Conservation (phyloP, 2,888 invertebrate genomes). For the Hemistola chrysoprasaria region DNA sequence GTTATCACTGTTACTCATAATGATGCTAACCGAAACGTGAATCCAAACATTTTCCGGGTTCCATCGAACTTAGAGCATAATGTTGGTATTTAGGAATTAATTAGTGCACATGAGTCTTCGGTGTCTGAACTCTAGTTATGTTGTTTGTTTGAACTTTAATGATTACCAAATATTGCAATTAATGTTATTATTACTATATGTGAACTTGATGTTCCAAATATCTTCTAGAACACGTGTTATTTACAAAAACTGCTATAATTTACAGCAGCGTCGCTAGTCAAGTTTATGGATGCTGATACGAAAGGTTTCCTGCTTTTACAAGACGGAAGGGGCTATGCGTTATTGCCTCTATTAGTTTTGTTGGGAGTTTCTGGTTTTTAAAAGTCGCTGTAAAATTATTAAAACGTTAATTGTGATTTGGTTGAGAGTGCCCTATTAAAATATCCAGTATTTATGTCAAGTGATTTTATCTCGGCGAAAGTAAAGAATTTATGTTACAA, state of each 20-base stretch:
- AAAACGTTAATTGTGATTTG: too few relatives aligned
- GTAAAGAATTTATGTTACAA: neutral
- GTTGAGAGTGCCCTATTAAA: too few relatives aligned
- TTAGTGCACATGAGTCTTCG: conserved; percentile 50
- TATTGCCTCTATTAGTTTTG: conserved; percentile 14
- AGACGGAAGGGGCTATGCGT: conserved; percentile 17
- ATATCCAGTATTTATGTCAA: too few relatives aligned
- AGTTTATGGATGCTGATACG: conserved; percentile 41
- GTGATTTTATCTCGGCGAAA: too few relatives aligned
- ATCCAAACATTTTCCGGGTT: conserved; percentile 34
- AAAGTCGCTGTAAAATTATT: conserved; percentile 1
- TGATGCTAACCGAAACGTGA: conserved; percentile 35
- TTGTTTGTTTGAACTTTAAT: conserved; percentile 40
- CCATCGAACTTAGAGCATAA: conserved; percentile 36
- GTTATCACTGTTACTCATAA: conserved; percentile 28
- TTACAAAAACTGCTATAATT: conserved; percentile 25
- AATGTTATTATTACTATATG: too few relatives aligned
- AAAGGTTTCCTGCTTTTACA: conserved; percentile 23
- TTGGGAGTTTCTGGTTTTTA: conserved; percentile 10
- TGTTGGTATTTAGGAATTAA: conserved; percentile 57
- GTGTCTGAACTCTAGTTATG: conserved; percentile 45
- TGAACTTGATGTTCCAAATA: neutral
- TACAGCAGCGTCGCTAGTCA: conserved; percentile 45
- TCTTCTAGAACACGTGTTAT: conserved; percentile 6
- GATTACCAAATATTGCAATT: too few relatives aligned